Conservation (phyloP, 2,113 vertebrate species). For the Dipodomys spectabilis region DNA sequence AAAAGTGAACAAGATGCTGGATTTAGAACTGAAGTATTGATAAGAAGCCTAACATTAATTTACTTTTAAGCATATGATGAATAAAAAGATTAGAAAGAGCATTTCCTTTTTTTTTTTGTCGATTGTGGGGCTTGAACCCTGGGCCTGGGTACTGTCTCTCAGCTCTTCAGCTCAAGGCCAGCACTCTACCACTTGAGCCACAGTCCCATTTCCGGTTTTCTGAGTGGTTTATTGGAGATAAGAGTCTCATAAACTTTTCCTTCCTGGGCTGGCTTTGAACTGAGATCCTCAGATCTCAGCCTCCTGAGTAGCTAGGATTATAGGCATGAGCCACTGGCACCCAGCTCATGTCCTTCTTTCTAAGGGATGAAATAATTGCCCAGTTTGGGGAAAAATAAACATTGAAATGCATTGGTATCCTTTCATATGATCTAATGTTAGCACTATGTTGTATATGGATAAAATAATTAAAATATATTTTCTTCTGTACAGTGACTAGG, state of each 20-base stretch:
- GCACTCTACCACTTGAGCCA: no score
- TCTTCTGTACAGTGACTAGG: background rate
- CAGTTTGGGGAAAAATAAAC: slow-evolving; percentile 4
- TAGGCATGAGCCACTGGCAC: no score
- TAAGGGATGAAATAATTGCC: background rate
- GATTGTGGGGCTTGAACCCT: no score
- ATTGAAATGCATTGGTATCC: slow-evolving; percentile 25
- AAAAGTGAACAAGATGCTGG: slow-evolving; percentile 32
- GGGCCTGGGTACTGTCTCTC: no score
- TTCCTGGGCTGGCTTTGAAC: no score
- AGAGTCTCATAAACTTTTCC: no score
- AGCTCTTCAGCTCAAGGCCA: no score
- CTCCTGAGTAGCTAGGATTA: no score
- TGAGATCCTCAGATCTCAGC: no score
- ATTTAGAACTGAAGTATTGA: slow-evolving; percentile 27
- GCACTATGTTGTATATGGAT: slow-evolving; percentile 30
- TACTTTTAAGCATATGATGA: slow-evolving; percentile 29
- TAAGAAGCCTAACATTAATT: slow-evolving; percentile 22
- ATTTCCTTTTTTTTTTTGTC: background rate
- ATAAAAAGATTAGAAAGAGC: slow-evolving; percentile 32
- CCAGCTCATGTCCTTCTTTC: background rate
- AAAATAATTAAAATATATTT: slow-evolving; percentile 47
- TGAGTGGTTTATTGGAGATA: no score
- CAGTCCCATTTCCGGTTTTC: no score
- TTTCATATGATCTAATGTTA: slow-evolving; percentile 34